Evolutionary conservation across 2,797 vertebrate genomes (phyloP), one percentile per base, ranked within the genome.

Genomic region (Margarornis squamiger): DNA sequence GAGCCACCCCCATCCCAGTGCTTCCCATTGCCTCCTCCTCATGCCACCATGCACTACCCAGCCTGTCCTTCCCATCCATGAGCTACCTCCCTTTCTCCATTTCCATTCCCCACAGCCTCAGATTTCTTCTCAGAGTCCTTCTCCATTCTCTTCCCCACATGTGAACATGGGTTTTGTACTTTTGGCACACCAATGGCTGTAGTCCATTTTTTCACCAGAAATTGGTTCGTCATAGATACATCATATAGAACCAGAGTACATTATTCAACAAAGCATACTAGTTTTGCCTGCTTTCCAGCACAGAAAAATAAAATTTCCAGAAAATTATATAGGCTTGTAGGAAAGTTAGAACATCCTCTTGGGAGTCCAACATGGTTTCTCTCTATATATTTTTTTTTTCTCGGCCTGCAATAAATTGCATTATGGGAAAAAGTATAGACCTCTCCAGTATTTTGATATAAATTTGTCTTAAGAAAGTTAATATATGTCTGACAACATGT

Each of bases 291-390:
- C 48, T 82, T 85, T 82, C 43, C 87, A 89, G 41, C 6, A 74
- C 8, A 88, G 65, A 84, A 73, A 68, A 94, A 79, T 46, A 82
- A 76, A 55, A 95, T 87, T 91, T 92, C 55, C 72, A 76, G 49
- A 59, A 71, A 78, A 70, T 65, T 91, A 76, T 41, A 43, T 41
- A 49, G 0, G 0, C 7, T 59, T 76, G 17, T 32, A 74, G 30
- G 49, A 90, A 87, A 82, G 43, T 41, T 91, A 72, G 34, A 65
- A 65, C 12, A 72, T 21, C 32, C 51, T 66, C 3, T 70, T 88
- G 88, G 59, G 82, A 95, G 82, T 86, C 29, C 57, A 82, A 7
- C 34, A 57, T 49, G 75, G 61, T 43, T 91, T 88, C 32, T 65
- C 41, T 19, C 6, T 36, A 7, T 34, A 41, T 12, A 7, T 14